Base-by-base conservation (phyloP, 2,113 vertebrate species). In the Callocephalon fimbriatum region DNA sequence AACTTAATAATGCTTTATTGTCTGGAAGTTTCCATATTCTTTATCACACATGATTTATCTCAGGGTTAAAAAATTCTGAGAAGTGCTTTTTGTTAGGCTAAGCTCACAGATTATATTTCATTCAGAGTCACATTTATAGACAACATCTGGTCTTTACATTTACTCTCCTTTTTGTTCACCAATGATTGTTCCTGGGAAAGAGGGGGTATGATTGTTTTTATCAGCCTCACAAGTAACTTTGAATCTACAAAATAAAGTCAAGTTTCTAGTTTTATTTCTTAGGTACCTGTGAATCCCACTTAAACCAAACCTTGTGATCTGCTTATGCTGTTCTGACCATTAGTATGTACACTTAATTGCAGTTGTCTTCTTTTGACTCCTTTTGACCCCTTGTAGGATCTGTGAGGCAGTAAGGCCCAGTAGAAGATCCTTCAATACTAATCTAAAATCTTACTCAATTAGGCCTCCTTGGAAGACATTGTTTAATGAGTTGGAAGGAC, bases 11-110 rank as follows among this genome's bases (percentile, higher is more conserved):
- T 45, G 31, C 40, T 53, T 97, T 94, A 78, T 75, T 84, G 48
- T n/a, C 58, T 96, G 70, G 65, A 71, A 75, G 56, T 87, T 75
- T 85, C 58, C 53, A n/a, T 85, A 58, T 86, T 93, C 48, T 87
- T 44, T 89, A 92, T 88, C 62, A 66, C 86, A 95, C 25, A 56
- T 94, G 91, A 91, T 96, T 93, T 82, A 91, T 96, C 77, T 96
- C 70, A 91, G 58, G 23, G 56, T 78, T 96, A 91, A 94, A 85
- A 94, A 95, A 96, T 83, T 92, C 61, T 81, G 63, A 94, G 81
- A 80, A 96, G 47, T 91, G 72, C 17, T 96, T 93, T 97, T 97
- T 91, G 78, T 96, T 91, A 86, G 72, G 47, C 86, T 93, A 91
- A 94, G 90, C 68, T 68, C 68, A 72, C 65, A 92, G 47, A 82